Percentiles rank a stretch among this genome's conserved stretches.
Conservation (phyloP, 2,888 invertebrate genomes). For the Ormyrus labotus region DNA sequence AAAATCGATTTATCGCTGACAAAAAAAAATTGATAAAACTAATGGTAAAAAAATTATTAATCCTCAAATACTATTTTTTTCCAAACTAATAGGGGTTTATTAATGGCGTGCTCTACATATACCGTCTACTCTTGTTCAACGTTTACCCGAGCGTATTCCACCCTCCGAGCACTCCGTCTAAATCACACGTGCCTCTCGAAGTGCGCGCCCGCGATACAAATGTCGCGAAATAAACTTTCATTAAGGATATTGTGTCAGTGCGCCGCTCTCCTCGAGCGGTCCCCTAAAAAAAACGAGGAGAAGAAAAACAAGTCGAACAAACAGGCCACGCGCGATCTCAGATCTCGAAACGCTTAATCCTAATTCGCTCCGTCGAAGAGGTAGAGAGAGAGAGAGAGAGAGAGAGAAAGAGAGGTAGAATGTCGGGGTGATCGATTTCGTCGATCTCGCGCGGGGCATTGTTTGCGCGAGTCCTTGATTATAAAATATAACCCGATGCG, state of each 20-base stretch:
- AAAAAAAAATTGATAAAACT: no score
- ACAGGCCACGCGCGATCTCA: not conserved
- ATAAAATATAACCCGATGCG: constrained; percentile 36
- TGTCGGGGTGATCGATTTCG: constrained; percentile 33
- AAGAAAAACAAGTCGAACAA: not conserved
- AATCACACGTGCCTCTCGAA: not conserved
- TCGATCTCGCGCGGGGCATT: constrained; percentile 18
- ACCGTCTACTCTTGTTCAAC: no score
- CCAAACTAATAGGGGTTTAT: no score
- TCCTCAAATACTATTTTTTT: no score
- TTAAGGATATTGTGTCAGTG: constrained; percentile 29
- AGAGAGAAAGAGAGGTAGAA: no score
- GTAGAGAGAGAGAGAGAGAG: no score
- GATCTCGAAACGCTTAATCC: constrained; percentile 31
- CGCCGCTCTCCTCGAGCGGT: not conserved
- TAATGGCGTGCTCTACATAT: no score
- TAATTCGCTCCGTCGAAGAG: constrained; percentile 21
- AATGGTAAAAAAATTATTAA: no score
- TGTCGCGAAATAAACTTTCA: constrained; percentile 42
- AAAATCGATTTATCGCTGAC: no score
- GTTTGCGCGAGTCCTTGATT: constrained; percentile 42
- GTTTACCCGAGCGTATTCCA: no score
- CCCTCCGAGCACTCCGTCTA: no score
- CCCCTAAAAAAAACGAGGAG: not conserved
- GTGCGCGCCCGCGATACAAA: not conserved